phyloP scores from a whole-genome alignment of 2,113 vertebrate genomes.

The Salvelinus sp. region DNA sequence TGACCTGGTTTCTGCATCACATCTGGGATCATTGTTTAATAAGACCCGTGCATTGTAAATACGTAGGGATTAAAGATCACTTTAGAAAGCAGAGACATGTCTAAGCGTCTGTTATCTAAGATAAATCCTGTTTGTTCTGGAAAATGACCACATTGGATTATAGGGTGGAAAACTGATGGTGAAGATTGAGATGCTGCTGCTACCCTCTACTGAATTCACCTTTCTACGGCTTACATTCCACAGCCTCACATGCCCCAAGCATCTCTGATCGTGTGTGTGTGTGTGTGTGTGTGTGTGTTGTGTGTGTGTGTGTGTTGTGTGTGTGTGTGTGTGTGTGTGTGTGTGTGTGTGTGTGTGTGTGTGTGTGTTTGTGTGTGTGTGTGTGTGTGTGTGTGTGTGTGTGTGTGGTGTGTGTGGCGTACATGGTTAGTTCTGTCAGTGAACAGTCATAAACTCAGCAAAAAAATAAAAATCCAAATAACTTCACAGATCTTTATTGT shows the following conservation, averaged over 20 bases:
- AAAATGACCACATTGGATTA: not conserved
- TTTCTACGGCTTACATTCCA: not conserved
- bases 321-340: too few relatives aligned
- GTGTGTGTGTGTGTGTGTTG: not conserved
- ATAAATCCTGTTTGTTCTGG: constrained; percentile 9
- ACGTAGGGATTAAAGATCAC: not conserved
- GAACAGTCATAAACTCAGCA: not conserved
- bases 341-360: too few relatives aligned
- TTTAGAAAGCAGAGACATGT: not conserved
- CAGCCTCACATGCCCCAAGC: not conserved
- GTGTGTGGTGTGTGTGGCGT: too few relatives aligned
- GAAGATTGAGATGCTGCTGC: not conserved
- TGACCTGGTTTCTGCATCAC: not conserved
- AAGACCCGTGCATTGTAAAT: not conserved
- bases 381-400: too few relatives aligned
- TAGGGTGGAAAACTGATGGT: not conserved
- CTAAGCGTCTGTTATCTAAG: not conserved
- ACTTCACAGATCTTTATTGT: not conserved
- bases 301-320: not conserved
- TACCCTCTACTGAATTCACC: not conserved
- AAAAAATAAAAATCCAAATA: not conserved
- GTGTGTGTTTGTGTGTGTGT: too few relatives aligned
- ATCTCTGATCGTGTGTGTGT: not conserved
- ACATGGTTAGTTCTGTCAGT: not conserved
- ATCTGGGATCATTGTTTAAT: constrained; percentile 5